Conservation (phyloP, 2,797 vertebrate genomes). For the Echeneis naucrates region DNA sequence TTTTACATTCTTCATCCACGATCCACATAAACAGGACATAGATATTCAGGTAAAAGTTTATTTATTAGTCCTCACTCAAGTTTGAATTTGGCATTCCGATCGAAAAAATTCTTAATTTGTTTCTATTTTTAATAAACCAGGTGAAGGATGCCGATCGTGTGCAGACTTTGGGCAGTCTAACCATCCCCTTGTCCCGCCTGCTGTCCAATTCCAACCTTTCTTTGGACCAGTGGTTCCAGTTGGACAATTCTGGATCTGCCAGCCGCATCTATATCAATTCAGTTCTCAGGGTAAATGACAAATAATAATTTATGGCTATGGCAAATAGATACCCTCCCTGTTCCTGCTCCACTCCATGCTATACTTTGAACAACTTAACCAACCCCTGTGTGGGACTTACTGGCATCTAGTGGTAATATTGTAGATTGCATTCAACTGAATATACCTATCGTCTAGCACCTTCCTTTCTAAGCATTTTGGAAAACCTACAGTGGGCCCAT, state of each 20-base stretch:
- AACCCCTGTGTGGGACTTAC: no score
- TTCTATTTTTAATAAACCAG: slow-evolving; percentile 67
- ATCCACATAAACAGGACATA: slow-evolving; percentile 89
- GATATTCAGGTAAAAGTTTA: slow-evolving; percentile 87
- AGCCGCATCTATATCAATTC: slow-evolving; percentile 91
- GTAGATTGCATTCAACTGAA: no score
- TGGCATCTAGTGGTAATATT: no score
- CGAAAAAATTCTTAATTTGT: background rate
- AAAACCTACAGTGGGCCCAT: no score
- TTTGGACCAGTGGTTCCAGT: slow-evolving; percentile 92
- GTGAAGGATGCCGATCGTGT: slow-evolving; percentile 93
- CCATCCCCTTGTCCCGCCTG: slow-evolving; percentile 87
- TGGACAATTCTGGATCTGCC: slow-evolving; percentile 86
- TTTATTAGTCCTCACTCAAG: background rate
- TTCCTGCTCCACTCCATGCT: background rate
- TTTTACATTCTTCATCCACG: slow-evolving; percentile 93
- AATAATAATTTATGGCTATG: no score
- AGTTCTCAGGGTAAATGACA: slow-evolving; percentile 88
- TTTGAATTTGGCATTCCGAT: background rate
- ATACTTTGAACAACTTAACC: background rate
- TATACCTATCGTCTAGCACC: no score
- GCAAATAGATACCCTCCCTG: background rate
- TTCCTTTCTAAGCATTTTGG: no score
- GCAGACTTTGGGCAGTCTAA: slow-evolving; percentile 86
- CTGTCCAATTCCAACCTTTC: slow-evolving; percentile 84